Percentiles rank a stretch among this genome's conserved stretches.
Evolutionary conservation across 35 echinoderm and acorn worm genomes (phyloP).

Genomic region (Chiridota heheva): DNA sequence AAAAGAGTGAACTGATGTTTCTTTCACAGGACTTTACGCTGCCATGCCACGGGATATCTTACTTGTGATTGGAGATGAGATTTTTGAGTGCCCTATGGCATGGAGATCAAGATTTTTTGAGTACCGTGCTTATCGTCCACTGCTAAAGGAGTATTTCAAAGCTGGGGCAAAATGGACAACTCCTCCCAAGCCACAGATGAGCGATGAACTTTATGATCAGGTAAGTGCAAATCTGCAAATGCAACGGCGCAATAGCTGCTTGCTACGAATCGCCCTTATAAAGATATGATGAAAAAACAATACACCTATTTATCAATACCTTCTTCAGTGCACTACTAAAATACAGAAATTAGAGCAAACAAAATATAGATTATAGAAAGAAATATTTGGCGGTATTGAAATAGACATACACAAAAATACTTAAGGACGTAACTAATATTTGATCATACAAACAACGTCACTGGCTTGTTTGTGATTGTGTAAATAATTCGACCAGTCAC

Average conservation of each 20-base stretch:
- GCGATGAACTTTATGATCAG: conserved; percentile 75
- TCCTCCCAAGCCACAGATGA: conserved; percentile 80
- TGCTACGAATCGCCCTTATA: too few relatives aligned
- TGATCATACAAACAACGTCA: too few relatives aligned
- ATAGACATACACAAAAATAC: too few relatives aligned
- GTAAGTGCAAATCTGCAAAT: conserved; percentile 17
- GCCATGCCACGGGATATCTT: conserved; percentile 93
- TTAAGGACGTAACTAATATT: too few relatives aligned
- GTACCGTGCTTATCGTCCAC: conserved; percentile 77
- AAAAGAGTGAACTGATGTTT: background rate
- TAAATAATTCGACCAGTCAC: too few relatives aligned
- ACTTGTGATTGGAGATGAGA: conserved; percentile 78
- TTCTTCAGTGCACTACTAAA: too few relatives aligned
- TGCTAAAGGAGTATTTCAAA: conserved; percentile 82
- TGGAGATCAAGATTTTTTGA: conserved; percentile 92
- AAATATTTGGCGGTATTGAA: too few relatives aligned
- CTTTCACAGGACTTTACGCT: conserved; percentile 71
- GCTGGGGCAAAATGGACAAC: conserved; percentile 82
- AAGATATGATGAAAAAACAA: too few relatives aligned
- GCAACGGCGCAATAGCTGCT: background rate
- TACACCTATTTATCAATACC: too few relatives aligned
- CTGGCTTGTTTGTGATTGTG: too few relatives aligned
- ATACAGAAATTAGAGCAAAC: too few relatives aligned
- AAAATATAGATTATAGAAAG: too few relatives aligned
- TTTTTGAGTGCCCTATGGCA: conserved; percentile 83